These are phyloP conservation scores for Ellobium chinense DNA, from an alignment of 2,888 invertebrate genomes.

Conservation along the genomic window DNA sequence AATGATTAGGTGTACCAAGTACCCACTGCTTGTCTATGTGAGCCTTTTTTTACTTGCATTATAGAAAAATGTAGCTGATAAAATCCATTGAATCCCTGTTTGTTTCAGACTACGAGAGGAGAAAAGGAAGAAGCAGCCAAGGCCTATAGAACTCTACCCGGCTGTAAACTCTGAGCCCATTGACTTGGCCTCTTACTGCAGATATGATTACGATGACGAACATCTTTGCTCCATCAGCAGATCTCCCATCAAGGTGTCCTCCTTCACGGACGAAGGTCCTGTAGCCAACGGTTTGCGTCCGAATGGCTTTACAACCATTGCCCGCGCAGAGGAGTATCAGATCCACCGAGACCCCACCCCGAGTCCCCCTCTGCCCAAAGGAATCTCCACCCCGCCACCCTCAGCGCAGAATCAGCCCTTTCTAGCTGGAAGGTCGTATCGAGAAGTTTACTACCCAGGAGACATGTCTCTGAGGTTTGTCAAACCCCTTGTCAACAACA, in stretches of 20 bases:
- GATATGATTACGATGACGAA: constrained; percentile 71
- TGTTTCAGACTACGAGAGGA: constrained; percentile 2
- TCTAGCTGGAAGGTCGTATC: constrained; percentile 34
- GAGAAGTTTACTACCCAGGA: constrained; percentile 40
- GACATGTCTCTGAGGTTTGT: constrained; percentile 48
- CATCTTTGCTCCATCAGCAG: constrained; percentile 69
- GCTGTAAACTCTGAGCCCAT: constrained; percentile 62
- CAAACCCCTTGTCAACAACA: constrained; percentile 23
- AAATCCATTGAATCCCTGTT: neutral
- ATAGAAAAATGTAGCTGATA: too few species aligned
- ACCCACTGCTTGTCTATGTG: too few species aligned
- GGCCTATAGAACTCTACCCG: constrained; percentile 50
- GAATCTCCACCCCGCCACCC: constrained; percentile 20
- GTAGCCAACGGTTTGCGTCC: constrained; percentile 21
- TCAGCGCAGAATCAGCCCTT: constrained; percentile 28
- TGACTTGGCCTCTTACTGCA: constrained; percentile 61
- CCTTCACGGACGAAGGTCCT: constrained; percentile 59
- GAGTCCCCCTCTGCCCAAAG: constrained; percentile 32
- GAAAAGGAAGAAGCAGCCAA: neutral
- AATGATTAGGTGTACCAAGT: too few species aligned
- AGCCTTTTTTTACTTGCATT: too few species aligned
- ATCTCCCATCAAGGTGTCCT: constrained; percentile 66
- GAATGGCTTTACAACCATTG: constrained; percentile 48
- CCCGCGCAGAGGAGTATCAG: constrained; percentile 29
- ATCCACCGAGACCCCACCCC: constrained; percentile 18